Conservation (phyloP, 2,113 vertebrate genomes). For the Calidris pugnax region DNA sequence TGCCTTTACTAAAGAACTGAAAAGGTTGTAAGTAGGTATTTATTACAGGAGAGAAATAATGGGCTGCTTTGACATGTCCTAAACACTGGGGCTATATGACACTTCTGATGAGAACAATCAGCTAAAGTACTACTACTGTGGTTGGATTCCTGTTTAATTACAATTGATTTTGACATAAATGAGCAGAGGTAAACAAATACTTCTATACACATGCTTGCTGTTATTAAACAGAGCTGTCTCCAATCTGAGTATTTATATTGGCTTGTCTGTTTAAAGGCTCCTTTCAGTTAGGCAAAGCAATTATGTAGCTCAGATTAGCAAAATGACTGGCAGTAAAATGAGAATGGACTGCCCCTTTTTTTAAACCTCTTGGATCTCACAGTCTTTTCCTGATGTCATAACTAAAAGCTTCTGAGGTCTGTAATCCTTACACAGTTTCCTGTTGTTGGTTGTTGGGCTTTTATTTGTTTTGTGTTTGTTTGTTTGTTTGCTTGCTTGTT, state of each 20-base stretch:
- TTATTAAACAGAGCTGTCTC: constrained; percentile 62
- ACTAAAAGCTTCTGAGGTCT: background rate
- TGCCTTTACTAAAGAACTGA: background rate
- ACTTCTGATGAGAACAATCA: constrained; percentile 63
- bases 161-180: constrained; percentile 74
- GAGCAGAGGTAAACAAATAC: constrained; percentile 67
- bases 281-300: constrained; percentile 58
- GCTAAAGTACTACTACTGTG: constrained; percentile 40
- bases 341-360: constrained; percentile 24
- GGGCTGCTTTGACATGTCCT: constrained; percentile 5
- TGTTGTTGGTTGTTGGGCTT: background rate
- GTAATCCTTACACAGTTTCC: background rate
- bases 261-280: constrained; percentile 46
- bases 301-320: constrained; percentile 64
- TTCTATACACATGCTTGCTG: constrained; percentile 45
- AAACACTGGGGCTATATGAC: constrained; percentile 20
- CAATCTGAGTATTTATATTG: constrained; percentile 61
- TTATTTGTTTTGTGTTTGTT: background rate
- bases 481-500: background rate
- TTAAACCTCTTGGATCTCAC: background rate
- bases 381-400: background rate
- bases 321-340: constrained; percentile 56
- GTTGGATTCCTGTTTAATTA: constrained; percentile 67
- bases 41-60: constrained; percentile 31
- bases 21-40: constrained; percentile 7